Percentiles rank a stretch among this genome's conserved stretches.
These are phyloP conservation scores for Colostygia pectinataria DNA, from an alignment of 2,888 invertebrate genomes.

Conservation along the genomic window DNA sequence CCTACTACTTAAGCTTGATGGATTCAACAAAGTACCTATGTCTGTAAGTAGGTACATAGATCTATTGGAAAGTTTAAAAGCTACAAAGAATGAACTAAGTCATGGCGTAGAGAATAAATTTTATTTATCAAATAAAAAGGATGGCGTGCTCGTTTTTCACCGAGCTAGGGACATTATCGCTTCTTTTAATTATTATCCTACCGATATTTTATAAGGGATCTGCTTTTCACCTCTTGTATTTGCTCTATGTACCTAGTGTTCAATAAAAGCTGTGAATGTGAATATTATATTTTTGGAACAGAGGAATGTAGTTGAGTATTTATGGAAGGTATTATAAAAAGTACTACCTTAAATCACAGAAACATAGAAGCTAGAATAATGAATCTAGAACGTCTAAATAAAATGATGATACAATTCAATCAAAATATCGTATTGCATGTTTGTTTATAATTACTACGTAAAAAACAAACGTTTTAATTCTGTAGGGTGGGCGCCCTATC, in stretches of 20 bases:
- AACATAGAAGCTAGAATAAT: no score
- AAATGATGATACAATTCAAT: constrained; percentile 28
- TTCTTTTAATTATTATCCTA: constrained; percentile 82
- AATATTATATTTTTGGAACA: no score
- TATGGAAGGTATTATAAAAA: no score
- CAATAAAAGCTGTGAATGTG: no score
- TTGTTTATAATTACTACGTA: constrained; percentile 49
- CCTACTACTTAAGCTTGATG: no score
- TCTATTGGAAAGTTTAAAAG: constrained; percentile 56
- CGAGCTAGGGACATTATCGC: constrained; percentile 79
- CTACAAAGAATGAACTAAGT: constrained; percentile 62
- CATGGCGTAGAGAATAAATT: constrained; percentile 75
- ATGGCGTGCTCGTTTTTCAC: constrained; percentile 81
- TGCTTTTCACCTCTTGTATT: constrained; percentile 35
- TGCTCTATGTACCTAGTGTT: constrained; percentile 21
- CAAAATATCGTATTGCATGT: constrained; percentile 41
- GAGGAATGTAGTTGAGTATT: no score
- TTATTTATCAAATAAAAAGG: constrained; percentile 84
- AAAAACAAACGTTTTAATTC: constrained; percentile 75
- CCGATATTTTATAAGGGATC: constrained; percentile 71
- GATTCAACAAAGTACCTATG: constrained; percentile 11
- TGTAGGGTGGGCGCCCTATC: constrained; percentile 66
- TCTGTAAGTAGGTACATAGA: constrained; percentile 8
- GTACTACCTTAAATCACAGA: no score
- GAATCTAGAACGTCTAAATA: no score